phyloP scores from a whole-genome alignment of 1,140 invertebrate genomes.

The Apis dorsata region DNA sequence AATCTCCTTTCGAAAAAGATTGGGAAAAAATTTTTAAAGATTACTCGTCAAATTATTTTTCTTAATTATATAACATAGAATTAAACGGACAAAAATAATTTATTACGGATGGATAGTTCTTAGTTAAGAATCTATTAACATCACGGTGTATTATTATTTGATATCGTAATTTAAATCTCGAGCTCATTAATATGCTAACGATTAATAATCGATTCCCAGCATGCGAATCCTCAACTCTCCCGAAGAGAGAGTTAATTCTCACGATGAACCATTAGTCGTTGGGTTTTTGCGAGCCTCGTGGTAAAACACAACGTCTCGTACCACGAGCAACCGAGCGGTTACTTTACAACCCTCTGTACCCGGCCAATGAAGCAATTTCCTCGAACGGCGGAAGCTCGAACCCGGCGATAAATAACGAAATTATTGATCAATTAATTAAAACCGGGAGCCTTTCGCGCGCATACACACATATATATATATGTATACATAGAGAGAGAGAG shows the following conservation, averaged over 20 bases:
- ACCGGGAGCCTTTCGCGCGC: background rate
- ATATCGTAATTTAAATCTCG: background rate
- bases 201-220: conserved; percentile 2
- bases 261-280: background rate
- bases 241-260: background rate
- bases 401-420: conserved; percentile 34
- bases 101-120: no score
- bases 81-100: no score
- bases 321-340: background rate
- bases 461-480: no score
- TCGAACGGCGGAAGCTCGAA: conserved; percentile 9
- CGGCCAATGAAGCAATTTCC: conserved; percentile 24
- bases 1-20: background rate
- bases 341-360: background rate
- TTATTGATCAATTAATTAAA: conserved; percentile 44
- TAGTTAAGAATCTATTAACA: no score
- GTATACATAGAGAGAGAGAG: background rate
- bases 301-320: conserved; percentile 1
- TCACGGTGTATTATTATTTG: background rate
- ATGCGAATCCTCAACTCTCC: background rate
- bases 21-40: background rate
- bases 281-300: background rate
- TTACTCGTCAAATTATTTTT: no score
- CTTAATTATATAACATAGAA: no score
- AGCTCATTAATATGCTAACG: background rate